These are phyloP conservation scores for Sarcophaga rosellei DNA, from an alignment of 2,888 invertebrate species.

Conservation along the genomic window DNA sequence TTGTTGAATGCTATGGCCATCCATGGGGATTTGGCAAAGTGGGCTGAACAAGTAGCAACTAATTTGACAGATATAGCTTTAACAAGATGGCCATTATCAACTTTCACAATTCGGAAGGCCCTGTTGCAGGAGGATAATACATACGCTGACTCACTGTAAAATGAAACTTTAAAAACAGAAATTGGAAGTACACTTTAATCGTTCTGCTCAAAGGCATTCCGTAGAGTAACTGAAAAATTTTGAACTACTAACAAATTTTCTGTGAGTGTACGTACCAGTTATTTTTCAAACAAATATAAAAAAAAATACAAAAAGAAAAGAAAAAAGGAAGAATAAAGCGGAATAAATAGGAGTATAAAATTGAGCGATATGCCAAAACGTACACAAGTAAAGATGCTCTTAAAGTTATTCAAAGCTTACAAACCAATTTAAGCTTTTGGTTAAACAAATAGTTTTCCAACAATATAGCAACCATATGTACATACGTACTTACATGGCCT, in stretches of 20 bases:
- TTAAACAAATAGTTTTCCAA: slow-evolving; percentile 58
- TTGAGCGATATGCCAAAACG: slow-evolving; percentile 54
- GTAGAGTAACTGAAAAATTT: not conserved
- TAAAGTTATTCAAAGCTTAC: slow-evolving; percentile 64
- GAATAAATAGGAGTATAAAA: slow-evolving; percentile 6
- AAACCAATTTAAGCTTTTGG: slow-evolving; percentile 65
- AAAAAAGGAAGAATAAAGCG: slow-evolving; percentile 27
- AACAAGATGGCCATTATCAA: no score
- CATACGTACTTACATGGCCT: not conserved
- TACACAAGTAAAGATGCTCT: slow-evolving; percentile 51
- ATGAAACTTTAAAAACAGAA: no score
- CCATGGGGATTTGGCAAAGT: no score
- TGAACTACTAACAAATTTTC: not conserved
- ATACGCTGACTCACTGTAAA: no score
- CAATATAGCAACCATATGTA: not conserved
- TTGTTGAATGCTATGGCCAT: no score
- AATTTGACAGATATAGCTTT: no score
- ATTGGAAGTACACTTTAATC: no score
- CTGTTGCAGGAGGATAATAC: no score
- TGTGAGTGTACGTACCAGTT: slow-evolving; percentile 31
- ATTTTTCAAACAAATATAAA: not conserved
- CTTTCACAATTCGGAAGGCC: no score
- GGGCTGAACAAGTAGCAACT: no score
- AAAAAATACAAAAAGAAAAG: slow-evolving; percentile 33
- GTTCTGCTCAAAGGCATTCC: no score